Evolutionary conservation across 2,797 vertebrate species (phyloP).

Genomic region (Picus viridis): DNA sequence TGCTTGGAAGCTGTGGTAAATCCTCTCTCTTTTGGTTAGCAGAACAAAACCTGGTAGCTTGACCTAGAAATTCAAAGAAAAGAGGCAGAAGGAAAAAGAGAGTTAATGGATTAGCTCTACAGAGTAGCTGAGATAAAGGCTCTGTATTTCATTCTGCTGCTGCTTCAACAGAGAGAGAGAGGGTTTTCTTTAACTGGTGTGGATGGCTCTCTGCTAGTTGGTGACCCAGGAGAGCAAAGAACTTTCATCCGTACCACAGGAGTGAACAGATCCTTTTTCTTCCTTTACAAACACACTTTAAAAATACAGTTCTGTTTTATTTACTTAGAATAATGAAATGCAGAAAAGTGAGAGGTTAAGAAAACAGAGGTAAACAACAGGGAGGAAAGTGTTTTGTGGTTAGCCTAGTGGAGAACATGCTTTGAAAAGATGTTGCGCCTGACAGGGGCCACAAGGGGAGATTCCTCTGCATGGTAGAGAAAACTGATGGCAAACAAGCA

Average conservation of each 20-base stretch:
- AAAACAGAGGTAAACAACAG: slow-evolving; percentile 5
- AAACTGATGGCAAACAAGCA: not conserved
- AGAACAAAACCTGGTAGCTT: slow-evolving; percentile 6
- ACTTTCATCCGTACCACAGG: not conserved
- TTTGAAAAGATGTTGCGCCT: not conserved
- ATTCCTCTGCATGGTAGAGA: not conserved
- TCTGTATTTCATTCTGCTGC: not conserved
- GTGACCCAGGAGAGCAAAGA: slow-evolving; percentile 3
- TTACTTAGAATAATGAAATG: not conserved
- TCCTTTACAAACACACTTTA: not conserved
- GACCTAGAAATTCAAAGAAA: slow-evolving; percentile 40
- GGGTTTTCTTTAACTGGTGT: not conserved
- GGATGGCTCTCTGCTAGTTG: not conserved
- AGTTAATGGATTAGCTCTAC: slow-evolving; percentile 30
- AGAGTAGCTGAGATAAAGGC: slow-evolving; percentile 9
- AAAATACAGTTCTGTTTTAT: not conserved
- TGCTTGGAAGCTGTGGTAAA: not conserved
- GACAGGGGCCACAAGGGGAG: not conserved
- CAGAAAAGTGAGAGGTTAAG: not conserved
- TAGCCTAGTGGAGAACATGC: not conserved
- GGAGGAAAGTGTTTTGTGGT: slow-evolving; percentile 2
- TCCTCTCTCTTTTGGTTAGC: not conserved
- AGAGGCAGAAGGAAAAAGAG: slow-evolving; percentile 7
- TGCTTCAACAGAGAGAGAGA: not conserved
- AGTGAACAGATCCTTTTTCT: not conserved